Evolutionary conservation across 2,113 vertebrate genomes (phyloP).

Genomic region (Chunga burmeisteri): DNA sequence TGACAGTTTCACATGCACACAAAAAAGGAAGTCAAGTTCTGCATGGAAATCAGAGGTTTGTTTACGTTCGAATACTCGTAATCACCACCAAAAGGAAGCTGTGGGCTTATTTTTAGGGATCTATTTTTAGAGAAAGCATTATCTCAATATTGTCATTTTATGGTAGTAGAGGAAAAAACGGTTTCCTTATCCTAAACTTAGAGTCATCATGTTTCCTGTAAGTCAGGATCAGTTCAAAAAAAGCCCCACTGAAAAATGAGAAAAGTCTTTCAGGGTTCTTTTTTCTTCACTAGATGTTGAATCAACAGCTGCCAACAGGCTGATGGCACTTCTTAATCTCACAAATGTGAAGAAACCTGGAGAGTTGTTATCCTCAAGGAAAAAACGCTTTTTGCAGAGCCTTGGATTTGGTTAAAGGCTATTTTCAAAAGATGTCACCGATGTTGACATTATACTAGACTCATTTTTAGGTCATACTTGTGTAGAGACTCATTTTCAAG

Average conservation of each 20-base stretch:
- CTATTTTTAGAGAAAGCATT: slow-evolving; percentile 37
- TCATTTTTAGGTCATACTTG: background rate
- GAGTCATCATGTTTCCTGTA: background rate
- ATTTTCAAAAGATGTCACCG: background rate
- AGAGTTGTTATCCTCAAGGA: background rate
- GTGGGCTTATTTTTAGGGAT: slow-evolving; percentile 36
- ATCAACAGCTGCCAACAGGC: background rate
- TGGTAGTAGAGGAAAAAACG: background rate
- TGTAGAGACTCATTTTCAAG: background rate
- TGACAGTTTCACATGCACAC: background rate
- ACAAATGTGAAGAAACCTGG: background rate
- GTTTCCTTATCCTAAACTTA: slow-evolving; percentile 39
- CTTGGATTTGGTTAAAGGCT: background rate
- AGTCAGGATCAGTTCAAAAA: background rate
- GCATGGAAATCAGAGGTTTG: background rate
- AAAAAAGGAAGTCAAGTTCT: slow-evolving; percentile 19
- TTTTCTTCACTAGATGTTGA: background rate
- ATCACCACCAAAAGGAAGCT: slow-evolving; percentile 36
- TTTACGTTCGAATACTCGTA: background rate
- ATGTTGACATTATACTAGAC: background rate
- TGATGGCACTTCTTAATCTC: background rate
- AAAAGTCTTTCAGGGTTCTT: background rate
- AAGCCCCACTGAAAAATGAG: background rate
- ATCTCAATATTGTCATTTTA: slow-evolving; percentile 36
- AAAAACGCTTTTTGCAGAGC: background rate